Base-by-base conservation (phyloP, 2,888 invertebrate genomes). In the Catocala fraxini region DNA sequence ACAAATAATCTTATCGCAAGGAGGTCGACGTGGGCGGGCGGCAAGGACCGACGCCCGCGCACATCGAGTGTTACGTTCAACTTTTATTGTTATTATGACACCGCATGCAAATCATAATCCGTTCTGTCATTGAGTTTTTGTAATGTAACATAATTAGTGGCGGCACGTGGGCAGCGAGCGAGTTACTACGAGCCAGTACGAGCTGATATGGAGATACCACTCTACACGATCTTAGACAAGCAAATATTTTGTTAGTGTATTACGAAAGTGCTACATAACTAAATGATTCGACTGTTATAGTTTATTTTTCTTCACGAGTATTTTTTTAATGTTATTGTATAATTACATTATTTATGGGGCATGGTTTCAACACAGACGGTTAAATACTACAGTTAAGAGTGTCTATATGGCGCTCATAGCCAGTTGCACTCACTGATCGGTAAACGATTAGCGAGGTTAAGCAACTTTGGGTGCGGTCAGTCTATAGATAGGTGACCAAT, bases 81-180 rank as follows among this genome's bases (percentile, higher is more conserved):
- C 68, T 73, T 76, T 78, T 76, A 79, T 79, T 81, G 78, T 81
- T 82, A 75, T 79, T 82, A 80, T 79, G 85, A 84, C 84, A 80
- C 80, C 70, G 75, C 81, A 89, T 89, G 89, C 87, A 87, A 90
- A 90, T 89, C 77, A 84, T 83, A 82, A 82, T 81, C 73, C 67
- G 75, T 59, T 63, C 74, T 83, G 89, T 87, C 87, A 89, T 89
- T 87, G 85, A 83, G 84, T 89, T 90, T 89, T 90, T 88, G 78
- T 86, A 81, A 78, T 77, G 72, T 75, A 70, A 79, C 73, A 72
- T 78, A 77, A 84, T 85, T 83, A 84, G 74, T 63, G 63, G 33
- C 25, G 52, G 61, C 63, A 74, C 73, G 88, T 88, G 84, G 88
- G 88, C 43, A 49, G 81, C 7, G 43, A 53, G 62, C 71, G 70